phyloP scores from a whole-genome alignment of 2,113 vertebrate species.

The Porphyrio hochstetteri region DNA sequence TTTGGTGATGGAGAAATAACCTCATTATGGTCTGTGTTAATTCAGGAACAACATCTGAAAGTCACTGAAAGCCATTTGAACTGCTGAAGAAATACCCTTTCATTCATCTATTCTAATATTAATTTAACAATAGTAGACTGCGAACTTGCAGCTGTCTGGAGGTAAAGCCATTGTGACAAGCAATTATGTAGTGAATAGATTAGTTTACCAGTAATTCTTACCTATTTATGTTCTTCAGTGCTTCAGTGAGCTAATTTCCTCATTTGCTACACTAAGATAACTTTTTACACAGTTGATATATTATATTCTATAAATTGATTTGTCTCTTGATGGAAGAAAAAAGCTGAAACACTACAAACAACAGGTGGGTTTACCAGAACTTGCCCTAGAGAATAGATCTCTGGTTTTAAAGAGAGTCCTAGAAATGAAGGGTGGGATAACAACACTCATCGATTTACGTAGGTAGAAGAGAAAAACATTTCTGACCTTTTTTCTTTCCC shows the following conservation, averaged over 20 bases:
- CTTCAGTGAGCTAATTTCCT: background rate
- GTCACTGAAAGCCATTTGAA: background rate
- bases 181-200: accelerated
- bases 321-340: background rate
- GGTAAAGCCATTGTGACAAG: background rate
- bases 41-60: background rate
- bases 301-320: background rate
- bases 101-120: background rate
- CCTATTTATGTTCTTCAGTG: background rate
- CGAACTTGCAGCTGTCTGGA: background rate
- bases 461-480: background rate
- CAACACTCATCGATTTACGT: background rate
- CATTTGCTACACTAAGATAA: background rate
- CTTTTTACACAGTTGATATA: background rate
- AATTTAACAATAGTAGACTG: background rate
- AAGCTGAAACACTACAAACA: background rate
- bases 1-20: background rate
- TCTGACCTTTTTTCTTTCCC: background rate
- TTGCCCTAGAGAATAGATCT: background rate
- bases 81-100: background rate
- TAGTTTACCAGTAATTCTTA: background rate
- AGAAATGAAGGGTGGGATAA: background rate
- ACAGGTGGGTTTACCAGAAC: background rate
- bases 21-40: background rate
- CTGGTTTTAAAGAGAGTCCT: background rate